Evolutionary conservation across 2,888 invertebrate species (phyloP), one percentile per base, ranked within the genome.

Genomic region (Papilio gigon): DNA sequence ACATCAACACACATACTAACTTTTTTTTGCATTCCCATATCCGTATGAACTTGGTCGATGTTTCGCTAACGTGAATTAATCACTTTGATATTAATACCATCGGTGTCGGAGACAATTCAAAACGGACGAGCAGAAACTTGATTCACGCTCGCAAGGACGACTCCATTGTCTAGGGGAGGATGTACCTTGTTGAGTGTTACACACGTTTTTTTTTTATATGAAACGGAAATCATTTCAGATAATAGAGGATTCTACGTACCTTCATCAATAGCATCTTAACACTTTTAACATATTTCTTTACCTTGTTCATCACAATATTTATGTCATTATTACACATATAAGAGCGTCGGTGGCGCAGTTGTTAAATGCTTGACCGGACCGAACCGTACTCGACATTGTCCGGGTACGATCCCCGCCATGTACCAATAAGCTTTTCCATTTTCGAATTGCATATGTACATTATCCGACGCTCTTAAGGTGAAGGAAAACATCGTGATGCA

Each of bases 141-240:
- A 81, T 75, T 75, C 75, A 72, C 69, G 73, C 70, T 67, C 71
- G 72, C 80, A 78, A 81, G 80, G 82, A 77, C 79, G 77, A 75
- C 75, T 76, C 77, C 72, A 80, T 83, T 82, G 80, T 79, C 72
- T 75, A 66, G 60, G 71, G 74, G 77, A 81, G 81, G 81, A 82
- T 81, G 78, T 75, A 67, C 71, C 72, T 73, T 76, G 78, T 80
- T 79, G 74, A 76, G 70, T 72, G 65, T 74, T 72, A 75, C 71
- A 69, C 72, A 66, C 67, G 66, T 68, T 71, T 74, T 75, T 68
- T 71, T 74, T 75, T 77, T 76, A 69, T 64, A n/a, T 53, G 37
- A 67, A 64, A 53, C 35, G 62, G 50, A 68, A 68, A 65, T 60
- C 58, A 33, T 37, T 58, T 53, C 33, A 66, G 20, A 30, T 65